Evolutionary conservation across 2,113 vertebrate species (phyloP).

Genomic region (Lophochroa leadbeateri): DNA sequence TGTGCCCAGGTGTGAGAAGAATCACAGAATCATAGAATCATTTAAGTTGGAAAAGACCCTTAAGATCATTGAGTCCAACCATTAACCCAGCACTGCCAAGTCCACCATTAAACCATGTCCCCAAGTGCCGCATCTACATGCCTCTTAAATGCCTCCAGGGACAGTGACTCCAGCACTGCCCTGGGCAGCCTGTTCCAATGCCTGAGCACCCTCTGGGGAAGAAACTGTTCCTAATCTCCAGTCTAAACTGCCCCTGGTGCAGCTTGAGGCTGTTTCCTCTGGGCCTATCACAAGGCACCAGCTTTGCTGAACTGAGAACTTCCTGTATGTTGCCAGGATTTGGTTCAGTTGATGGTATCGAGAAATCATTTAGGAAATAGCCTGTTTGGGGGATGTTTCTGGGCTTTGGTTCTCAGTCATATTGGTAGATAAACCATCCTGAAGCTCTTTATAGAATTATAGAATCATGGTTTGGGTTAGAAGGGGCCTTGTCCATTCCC

Average conservation of each 20-base stretch:
- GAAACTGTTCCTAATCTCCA: not conserved
- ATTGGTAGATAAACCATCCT: not conserved
- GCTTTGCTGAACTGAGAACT: not conserved
- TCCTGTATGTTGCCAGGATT: not conserved
- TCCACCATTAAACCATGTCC: not conserved
- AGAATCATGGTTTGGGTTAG: not conserved
- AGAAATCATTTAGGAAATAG: not conserved
- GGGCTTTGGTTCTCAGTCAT: not conserved
- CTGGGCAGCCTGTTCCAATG: not conserved
- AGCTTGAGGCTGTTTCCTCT: not conserved
- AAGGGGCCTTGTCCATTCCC: not conserved
- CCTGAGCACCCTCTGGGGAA: not conserved
- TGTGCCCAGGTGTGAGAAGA: not conserved
- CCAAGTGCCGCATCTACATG: not conserved
- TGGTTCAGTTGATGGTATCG: not conserved
- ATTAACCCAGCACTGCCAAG: not conserved
- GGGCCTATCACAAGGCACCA: not conserved
- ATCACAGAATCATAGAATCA: not conserved
- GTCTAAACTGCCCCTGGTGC: not conserved
- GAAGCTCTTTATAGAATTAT: not conserved
- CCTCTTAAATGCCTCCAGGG: not conserved
- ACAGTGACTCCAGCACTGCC: rapidly evolving
- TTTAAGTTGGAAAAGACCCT: not conserved
- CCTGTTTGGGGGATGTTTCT: not conserved
- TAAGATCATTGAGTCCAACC: rapidly evolving